Percentiles rank a stretch among this genome's conserved stretches.
Evolutionary conservation across 1,140 invertebrate genomes (phyloP).

Genomic region (Drosophila bifasciata): DNA sequence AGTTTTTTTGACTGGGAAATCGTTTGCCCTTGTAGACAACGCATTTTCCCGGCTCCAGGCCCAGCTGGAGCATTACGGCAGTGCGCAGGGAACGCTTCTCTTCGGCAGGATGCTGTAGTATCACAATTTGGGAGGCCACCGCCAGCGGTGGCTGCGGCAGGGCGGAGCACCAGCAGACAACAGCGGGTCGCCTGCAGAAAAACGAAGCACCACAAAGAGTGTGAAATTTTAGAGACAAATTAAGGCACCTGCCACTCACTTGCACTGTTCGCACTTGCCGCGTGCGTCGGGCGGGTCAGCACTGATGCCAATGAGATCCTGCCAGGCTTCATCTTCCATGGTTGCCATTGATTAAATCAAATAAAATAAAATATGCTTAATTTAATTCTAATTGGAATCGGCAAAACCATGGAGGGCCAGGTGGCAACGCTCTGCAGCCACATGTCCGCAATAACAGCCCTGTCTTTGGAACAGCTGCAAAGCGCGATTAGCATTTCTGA

Average conservation of each 20-base stretch:
- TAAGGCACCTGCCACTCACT: slow-evolving; percentile 85
- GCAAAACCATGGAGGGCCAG: neutral
- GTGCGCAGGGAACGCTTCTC: slow-evolving; percentile 94
- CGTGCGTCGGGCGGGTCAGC: slow-evolving; percentile 90
- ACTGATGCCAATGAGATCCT: slow-evolving; percentile 89
- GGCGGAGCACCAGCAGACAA: slow-evolving; percentile 95
- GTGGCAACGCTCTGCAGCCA: slow-evolving; percentile 51
- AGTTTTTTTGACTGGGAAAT: slow-evolving; percentile 90
- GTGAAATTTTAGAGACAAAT: neutral
- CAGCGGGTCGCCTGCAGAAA: slow-evolving; percentile 90
- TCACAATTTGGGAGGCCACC: slow-evolving; percentile 89
- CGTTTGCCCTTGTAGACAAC: slow-evolving; percentile 92
- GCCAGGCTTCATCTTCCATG: slow-evolving; percentile 59
- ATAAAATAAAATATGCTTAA: slow-evolving; percentile 23
- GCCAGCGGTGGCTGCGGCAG: slow-evolving; percentile 89
- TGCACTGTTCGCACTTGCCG: slow-evolving; percentile 88
- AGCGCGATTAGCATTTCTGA: slow-evolving; percentile 6
- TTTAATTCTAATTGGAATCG: slow-evolving; percentile 5
- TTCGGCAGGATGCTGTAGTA: slow-evolving; percentile 97
- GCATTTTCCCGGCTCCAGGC: slow-evolving; percentile 90
- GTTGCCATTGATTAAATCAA: slow-evolving; percentile 57
- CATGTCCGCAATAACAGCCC: slow-evolving; percentile 35
- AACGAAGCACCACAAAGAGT: neutral
- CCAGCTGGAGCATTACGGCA: slow-evolving; percentile 93
- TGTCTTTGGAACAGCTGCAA: slow-evolving; percentile 56